Conservation (phyloP, 2,113 vertebrate genomes). For the Seriola rivoliana region DNA sequence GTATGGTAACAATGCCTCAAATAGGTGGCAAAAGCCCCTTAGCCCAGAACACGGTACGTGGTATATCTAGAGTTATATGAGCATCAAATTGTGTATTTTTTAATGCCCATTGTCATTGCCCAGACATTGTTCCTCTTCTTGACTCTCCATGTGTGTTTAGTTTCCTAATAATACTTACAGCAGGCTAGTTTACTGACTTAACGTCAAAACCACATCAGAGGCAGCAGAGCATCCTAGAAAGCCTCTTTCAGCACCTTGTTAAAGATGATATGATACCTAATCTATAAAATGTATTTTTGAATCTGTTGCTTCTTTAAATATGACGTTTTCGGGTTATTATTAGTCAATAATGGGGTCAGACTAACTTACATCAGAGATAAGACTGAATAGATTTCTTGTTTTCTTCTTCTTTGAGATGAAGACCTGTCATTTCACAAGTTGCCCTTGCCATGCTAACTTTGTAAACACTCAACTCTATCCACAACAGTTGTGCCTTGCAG, state of each 20-base stretch:
- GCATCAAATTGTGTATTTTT: background rate
- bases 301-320: background rate
- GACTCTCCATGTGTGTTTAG: background rate
- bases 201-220: background rate
- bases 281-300: too few relatives aligned
- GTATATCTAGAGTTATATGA: background rate
- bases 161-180: background rate
- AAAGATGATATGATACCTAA: background rate
- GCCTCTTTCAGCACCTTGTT: background rate
- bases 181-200: conserved; percentile 6
- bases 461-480: background rate
- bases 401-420: background rate
- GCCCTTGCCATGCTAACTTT: background rate
- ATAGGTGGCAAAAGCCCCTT: conserved; percentile 11
- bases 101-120: background rate
- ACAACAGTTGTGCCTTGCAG: background rate
- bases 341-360: too few relatives aligned
- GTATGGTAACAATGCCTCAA: conserved; percentile 48
- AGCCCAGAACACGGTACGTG: background rate
- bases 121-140: conserved; percentile 27
- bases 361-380: background rate
- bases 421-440: background rate
- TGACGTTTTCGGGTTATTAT: background rate
- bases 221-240: background rate
- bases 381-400: background rate